Base-by-base conservation (phyloP, 2,888 invertebrate genomes). In the Luperina nickerlii region DNA sequence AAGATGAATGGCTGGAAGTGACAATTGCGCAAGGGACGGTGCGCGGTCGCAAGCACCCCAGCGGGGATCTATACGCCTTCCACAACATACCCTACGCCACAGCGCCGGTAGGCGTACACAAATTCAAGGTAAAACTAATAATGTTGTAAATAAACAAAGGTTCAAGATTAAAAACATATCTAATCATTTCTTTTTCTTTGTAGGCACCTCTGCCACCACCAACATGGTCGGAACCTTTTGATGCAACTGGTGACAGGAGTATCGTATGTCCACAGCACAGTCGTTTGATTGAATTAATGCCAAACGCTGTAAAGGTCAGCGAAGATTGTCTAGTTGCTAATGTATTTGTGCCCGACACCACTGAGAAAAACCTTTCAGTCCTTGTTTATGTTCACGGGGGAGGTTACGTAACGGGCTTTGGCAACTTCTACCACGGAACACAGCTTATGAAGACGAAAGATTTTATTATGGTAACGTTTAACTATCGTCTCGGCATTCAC, bases 261-360 rank as follows among this genome's bases (percentile, higher is more conserved):
- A 87, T 93, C 6, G 71, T 91, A 48, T 93, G 93, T 57, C 93
- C 92, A n/a, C 93, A 92, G 15, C 11, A 24, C 15, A 38, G 38
- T 6, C 0, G 6, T 38, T 0, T n/a, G n/a, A 4, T 32, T 32
- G 18, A 27, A 20, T 0, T 11, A 0, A 24, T 63, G 1, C n/a
- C 8, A 88, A 57, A 54, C 79, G 1, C 0, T 2, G 0, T 45
- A 48, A 45, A 42, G 5, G 78, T 88, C 69, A 88, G 90, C 74
- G 95, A 96, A 76, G 93, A 96, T 62, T 96, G 96, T 76, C 91
- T 96, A 0, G 86, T 94, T 54, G 90, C 95, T 27, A 96, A 94
- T 83, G 91, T 96, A 9, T 95, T 92, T 74, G 94, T 94, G 2
- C 94, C 95, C 5, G 91, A 94, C 74, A 95, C 94, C 9, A 74